Conservation (phyloP, 1,140 invertebrate species). For the Sitophilus oryzae region DNA sequence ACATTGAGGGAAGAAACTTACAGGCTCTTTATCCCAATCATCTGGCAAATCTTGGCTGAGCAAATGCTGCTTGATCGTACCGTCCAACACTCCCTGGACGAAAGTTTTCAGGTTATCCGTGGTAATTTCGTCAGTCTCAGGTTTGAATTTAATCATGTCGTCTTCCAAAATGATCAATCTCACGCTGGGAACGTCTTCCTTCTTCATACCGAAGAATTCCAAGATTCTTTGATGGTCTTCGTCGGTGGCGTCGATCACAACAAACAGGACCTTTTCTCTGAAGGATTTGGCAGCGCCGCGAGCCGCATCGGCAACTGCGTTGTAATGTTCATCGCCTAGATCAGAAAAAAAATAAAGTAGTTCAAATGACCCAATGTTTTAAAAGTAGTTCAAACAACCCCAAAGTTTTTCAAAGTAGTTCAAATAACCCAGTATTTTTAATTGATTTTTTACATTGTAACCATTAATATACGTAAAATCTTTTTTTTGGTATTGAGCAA, state of each 20-base stretch:
- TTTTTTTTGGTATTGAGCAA: no score
- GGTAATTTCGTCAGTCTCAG: conserved; percentile 69
- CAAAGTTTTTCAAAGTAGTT: no score
- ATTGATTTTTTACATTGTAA: no score
- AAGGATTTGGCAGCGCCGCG: conserved; percentile 80
- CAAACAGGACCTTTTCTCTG: conserved; percentile 89
- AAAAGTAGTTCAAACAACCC: no score
- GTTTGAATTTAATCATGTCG: conserved; percentile 98
- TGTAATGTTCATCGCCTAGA: conserved; percentile 65
- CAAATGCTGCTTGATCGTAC: conserved; percentile 91
- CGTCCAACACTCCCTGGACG: conserved; percentile 81
- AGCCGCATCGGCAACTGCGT: conserved; percentile 64
- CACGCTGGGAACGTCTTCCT: conserved; percentile 84
- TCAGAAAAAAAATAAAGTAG: no score
- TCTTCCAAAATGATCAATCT: conserved; percentile 92
- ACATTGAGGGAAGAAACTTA: conserved; percentile 42
- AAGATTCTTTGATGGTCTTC: conserved; percentile 95
- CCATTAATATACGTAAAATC: no score
- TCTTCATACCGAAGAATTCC: conserved; percentile 98
- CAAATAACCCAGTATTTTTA: no score
- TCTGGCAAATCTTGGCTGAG: conserved; percentile 90
- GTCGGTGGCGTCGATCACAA: conserved; percentile 91
- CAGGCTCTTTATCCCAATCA: conserved; percentile 94
- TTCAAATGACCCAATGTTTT: no score
- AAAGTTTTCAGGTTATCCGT: conserved; percentile 76